These are phyloP conservation scores for Notodonta dromedarius DNA, from an alignment of 2,888 invertebrate species.

Conservation along the genomic window DNA sequence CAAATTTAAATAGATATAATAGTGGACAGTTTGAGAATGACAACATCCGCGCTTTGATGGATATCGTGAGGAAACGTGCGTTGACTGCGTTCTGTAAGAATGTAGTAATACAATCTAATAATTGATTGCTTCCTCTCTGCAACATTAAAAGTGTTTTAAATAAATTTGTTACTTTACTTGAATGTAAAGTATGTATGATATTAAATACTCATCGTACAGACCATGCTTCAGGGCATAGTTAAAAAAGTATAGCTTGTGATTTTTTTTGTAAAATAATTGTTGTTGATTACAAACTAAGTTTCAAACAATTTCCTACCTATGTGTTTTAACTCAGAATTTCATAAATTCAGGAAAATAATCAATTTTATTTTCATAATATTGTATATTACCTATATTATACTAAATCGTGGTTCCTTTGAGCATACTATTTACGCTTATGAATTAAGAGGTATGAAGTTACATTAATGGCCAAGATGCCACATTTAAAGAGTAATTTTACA, in stretches of 20 bases:
- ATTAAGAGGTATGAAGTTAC: neutral
- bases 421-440: too few relatives aligned
- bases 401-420: too few relatives aligned
- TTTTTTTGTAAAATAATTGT: too few relatives aligned
- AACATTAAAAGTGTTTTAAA: neutral
- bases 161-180: neutral
- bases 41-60: constrained; percentile 40
- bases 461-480: neutral
- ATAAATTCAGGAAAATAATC: too few relatives aligned
- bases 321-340: too few relatives aligned
- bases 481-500: constrained; percentile 31
- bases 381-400: too few relatives aligned
- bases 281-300: too few relatives aligned
- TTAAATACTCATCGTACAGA: neutral
- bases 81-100: constrained; percentile 16
- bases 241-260: too few relatives aligned
- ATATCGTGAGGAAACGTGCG: constrained; percentile 41
- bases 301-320: too few relatives aligned
- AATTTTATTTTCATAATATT: too few relatives aligned
- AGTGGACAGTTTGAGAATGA: constrained; percentile 31
- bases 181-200: neutral
- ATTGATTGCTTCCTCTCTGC: constrained; percentile 9
- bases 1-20: constrained; percentile 29
- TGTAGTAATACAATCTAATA: constrained; percentile 9
- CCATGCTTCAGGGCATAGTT: too few relatives aligned